Conservation (phyloP, 2,888 invertebrate genomes). For the Eupithecia dodoneata region DNA sequence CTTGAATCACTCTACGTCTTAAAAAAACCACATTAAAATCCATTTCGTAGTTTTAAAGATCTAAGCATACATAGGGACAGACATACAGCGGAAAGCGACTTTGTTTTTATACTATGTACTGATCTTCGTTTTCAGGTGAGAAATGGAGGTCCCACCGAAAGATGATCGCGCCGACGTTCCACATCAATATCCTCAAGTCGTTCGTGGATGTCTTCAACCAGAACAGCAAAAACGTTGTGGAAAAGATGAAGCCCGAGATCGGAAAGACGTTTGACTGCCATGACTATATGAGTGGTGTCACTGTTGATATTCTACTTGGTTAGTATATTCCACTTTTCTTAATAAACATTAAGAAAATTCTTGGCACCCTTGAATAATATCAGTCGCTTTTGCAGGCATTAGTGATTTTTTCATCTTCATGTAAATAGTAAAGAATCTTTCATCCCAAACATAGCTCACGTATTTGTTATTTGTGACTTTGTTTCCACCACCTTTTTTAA, state of each 20-base stretch:
- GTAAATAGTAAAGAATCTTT: background rate
- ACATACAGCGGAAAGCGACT: too few species aligned
- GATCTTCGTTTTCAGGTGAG: constrained; percentile 72
- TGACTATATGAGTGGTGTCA: constrained; percentile 91
- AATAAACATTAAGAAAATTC: too few species aligned
- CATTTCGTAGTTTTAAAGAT: too few species aligned
- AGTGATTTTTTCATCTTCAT: background rate
- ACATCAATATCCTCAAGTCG: constrained; percentile 90
- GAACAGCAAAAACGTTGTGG: constrained; percentile 88
- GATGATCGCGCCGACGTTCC: constrained; percentile 92
- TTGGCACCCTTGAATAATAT: background rate
- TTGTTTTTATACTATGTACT: background rate
- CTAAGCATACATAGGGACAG: too few species aligned
- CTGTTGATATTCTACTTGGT: constrained; percentile 90
- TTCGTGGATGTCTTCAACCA: constrained; percentile 90
- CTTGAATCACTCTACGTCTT: too few species aligned
- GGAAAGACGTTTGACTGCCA: constrained; percentile 90
- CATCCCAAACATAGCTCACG: background rate
- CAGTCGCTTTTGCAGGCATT: background rate
- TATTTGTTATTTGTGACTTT: background rate
- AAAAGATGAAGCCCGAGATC: constrained; percentile 86
- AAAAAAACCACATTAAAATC: too few species aligned
- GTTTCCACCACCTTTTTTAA: background rate
- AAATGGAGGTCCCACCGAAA: constrained; percentile 91
- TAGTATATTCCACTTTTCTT: constrained; percentile 55